Conservation (phyloP, 2,888 invertebrate genomes). For the Drepana falcataria region DNA sequence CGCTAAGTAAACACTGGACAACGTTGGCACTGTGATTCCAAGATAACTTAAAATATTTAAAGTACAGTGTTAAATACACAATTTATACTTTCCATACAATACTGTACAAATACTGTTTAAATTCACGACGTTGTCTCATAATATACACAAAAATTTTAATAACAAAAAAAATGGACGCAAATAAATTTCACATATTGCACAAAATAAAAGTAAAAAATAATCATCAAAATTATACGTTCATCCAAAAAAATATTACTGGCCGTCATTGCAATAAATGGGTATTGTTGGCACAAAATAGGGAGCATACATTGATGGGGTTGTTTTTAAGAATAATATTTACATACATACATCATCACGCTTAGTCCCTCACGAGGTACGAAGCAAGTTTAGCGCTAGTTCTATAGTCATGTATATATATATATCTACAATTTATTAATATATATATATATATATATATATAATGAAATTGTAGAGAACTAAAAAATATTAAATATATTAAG, state of each 20-base stretch:
- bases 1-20: constrained; percentile 37
- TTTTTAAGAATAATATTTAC: too few relatives aligned
- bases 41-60: constrained; percentile 39
- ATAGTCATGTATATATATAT: too few relatives aligned
- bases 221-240: constrained; percentile 16
- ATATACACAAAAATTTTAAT: constrained; percentile 19
- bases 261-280: constrained; percentile 14
- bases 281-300: not conserved
- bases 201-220: constrained; percentile 37
- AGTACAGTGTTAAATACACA: constrained; percentile 17
- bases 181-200: constrained; percentile 74
- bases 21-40: constrained; percentile 49
- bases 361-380: too few relatives aligned
- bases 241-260: constrained; percentile 20
- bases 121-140: constrained; percentile 48
- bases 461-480: too few relatives aligned
- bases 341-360: too few relatives aligned
- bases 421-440: too few relatives aligned
- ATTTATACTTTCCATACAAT: constrained; percentile 30
- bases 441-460: too few relatives aligned
- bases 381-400: too few relatives aligned
- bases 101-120: constrained; percentile 69
- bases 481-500: too few relatives aligned
- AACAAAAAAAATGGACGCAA: constrained; percentile 65
- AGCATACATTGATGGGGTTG: not conserved